Evolutionary conservation across 2,888 invertebrate species (phyloP).

Genomic region (Macrostomum cliftonense): DNA sequence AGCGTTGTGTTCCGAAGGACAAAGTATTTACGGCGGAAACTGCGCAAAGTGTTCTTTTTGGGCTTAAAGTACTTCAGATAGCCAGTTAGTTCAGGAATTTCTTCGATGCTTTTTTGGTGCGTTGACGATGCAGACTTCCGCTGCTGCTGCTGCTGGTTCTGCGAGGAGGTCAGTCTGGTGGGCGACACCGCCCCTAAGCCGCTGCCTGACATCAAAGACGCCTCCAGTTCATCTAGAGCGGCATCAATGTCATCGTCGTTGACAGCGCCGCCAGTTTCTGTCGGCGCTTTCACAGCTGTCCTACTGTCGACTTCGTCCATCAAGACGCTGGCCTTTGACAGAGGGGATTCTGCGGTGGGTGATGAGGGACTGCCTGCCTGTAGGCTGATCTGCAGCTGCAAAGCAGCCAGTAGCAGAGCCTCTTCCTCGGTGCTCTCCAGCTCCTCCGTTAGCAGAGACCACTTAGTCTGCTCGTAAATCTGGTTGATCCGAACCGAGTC

Average conservation of each 20-base stretch:
- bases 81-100: constrained; percentile 69
- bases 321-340: too few species aligned
- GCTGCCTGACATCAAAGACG: neutral
- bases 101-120: neutral
- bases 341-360: too few species aligned
- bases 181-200: neutral
- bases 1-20: constrained; percentile 75
- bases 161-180: neutral
- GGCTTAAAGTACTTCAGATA: constrained; percentile 70
- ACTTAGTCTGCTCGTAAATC: constrained; percentile 92
- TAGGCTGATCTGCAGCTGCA: constrained; percentile 50
- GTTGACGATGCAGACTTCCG: neutral
- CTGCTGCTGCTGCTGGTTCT: neutral
- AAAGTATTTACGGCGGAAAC: constrained; percentile 84
- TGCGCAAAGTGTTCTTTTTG: constrained; percentile 78
- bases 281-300: too few species aligned
- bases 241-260: constrained; percentile 81
- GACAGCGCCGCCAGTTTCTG: constrained; percentile 54
- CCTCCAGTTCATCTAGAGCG: constrained; percentile 69
- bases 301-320: too few species aligned
- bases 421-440: constrained; percentile 97
- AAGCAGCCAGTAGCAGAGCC: constrained; percentile 85
- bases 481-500: constrained; percentile 90
- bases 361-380: neutral
- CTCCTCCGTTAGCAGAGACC: constrained; percentile 88